Base-by-base conservation (phyloP, 1,140 invertebrate genomes). In the Papilio machaon region DNA sequence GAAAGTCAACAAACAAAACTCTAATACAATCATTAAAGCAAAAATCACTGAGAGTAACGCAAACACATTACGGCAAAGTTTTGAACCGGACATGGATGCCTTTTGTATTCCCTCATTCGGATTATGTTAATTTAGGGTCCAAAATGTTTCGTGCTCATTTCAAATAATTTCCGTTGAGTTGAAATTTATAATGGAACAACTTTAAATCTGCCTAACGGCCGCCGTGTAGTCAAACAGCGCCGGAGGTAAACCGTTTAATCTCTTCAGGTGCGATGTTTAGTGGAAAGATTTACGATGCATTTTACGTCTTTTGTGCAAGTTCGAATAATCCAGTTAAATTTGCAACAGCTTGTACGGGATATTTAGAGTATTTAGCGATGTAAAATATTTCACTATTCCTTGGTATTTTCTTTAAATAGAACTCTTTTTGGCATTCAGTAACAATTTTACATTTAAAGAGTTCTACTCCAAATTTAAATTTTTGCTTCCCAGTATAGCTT, bases 101-200 rank as follows among this genome's bases (percentile, higher is more conserved):
- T 60, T 60, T 79, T 79, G 77, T 79, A 23, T n/a, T 8, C 77
- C 60, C 54, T 79, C 38, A 64, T 19, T 74, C 84, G 85, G 89
- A 88, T 90, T 89, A 89, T 90, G 87, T 70, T 88, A 88, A 89
- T 90, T 89, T 83, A 83, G 73, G 84, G 87, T 83, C 83, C 84
- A 86, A 89, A 79, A 90, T 90, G 88, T 88, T 89, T 89, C 82
- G 83, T 82, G 86, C 83, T 86, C 86, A 85, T 89, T 89, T 85
- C 83, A 89, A 89, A 90, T 89, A 89, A 89, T 90, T 88, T 89
- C 86, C 87, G 83, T 85, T 83, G 79, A 83, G 84, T 85, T 85
- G 74, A 84, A 85, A 89, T 85, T 83, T 87, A 85, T 85, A 88
- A 89, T 87, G 86, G 82, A 85, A 84, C 85, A 88, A 89, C 84